Evolutionary conservation across 2,113 vertebrate species (phyloP).

Genomic region (Synchiropus splendidus): DNA sequence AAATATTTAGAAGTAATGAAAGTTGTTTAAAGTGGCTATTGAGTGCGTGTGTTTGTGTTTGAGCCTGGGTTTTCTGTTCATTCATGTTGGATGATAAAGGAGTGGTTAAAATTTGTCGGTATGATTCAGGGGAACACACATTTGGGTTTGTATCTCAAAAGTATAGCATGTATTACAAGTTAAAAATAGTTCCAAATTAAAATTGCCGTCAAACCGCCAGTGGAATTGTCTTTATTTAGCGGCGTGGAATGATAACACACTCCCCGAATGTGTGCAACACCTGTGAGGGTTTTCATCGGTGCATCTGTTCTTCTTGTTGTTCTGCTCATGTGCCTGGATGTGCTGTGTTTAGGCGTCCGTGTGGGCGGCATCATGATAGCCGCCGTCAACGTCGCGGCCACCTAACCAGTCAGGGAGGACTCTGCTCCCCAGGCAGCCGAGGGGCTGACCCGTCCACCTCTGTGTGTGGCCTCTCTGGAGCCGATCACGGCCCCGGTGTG

Average conservation of each 20-base stretch:
- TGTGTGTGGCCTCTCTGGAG: slow-evolving; percentile 38
- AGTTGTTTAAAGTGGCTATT: too few species aligned
- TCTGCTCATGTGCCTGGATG: slow-evolving; percentile 25
- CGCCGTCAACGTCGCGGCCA: slow-evolving; percentile 42
- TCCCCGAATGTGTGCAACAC: neutral
- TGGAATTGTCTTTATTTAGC: slow-evolving; percentile 8
- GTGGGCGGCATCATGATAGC: slow-evolving; percentile 47
- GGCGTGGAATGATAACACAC: slow-evolving; percentile 2
- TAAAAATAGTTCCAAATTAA: too few species aligned
- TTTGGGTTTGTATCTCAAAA: too few species aligned
- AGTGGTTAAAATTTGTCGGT: too few species aligned
- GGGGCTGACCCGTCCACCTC: slow-evolving; percentile 47
- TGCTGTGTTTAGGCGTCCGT: slow-evolving; percentile 43
- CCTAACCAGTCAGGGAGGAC: slow-evolving; percentile 54
- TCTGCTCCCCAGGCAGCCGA: slow-evolving; percentile 54
- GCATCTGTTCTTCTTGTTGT: slow-evolving; percentile 15
- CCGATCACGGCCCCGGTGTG: slow-evolving; percentile 38
- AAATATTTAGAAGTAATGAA: too few species aligned
- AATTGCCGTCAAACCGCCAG: too few species aligned
- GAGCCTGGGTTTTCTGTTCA: too few species aligned
- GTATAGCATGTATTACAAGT: too few species aligned
- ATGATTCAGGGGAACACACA: too few species aligned
- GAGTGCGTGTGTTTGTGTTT: too few species aligned
- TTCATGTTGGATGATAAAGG: too few species aligned
- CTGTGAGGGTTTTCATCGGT: slow-evolving; percentile 1